Conservation (phyloP, 1,140 invertebrate genomes). For the Cyphomyrmex costatus region DNA sequence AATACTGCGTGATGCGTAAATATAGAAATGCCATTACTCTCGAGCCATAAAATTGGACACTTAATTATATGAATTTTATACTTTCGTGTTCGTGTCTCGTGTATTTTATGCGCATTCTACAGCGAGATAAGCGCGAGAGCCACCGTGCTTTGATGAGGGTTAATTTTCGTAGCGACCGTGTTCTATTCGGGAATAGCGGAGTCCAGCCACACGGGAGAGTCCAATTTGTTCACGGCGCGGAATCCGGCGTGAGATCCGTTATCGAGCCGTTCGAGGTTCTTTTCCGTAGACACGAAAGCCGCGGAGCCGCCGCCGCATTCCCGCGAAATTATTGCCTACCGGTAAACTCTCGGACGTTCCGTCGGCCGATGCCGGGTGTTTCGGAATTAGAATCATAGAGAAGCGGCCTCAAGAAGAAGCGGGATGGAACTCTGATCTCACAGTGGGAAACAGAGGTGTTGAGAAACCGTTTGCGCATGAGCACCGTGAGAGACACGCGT, state of each 20-base stretch:
- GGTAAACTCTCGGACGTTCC: constrained; percentile 40
- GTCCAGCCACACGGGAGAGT: constrained; percentile 22
- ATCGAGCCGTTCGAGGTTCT: constrained; percentile 45
- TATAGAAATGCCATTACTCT: background rate
- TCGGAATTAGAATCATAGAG: constrained; percentile 74
- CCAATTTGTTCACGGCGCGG: constrained; percentile 62
- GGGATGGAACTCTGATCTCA: background rate
- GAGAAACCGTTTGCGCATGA: background rate
- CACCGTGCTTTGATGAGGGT: constrained; percentile 35
- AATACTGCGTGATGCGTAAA: background rate
- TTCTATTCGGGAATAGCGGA: constrained; percentile 54
- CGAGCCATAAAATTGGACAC: constrained; percentile 25
- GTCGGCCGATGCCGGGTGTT: constrained; percentile 46
- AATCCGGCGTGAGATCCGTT: constrained; percentile 63
- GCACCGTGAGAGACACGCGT: constrained; percentile 4
- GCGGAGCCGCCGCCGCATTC: constrained; percentile 70
- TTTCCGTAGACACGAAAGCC: constrained; percentile 64
- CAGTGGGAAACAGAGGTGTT: background rate
- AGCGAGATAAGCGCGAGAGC: constrained; percentile 23
- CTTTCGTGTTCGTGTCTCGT: constrained; percentile 19
- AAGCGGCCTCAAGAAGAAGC: constrained; percentile 44
- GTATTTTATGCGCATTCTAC: constrained; percentile 51
- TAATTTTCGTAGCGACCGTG: constrained; percentile 49
- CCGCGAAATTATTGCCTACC: constrained; percentile 75
- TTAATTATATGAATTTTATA: constrained; percentile 44